Evolutionary conservation across 2,888 invertebrate genomes (phyloP).

Genomic region (Melikaiella ostensackeni): DNA sequence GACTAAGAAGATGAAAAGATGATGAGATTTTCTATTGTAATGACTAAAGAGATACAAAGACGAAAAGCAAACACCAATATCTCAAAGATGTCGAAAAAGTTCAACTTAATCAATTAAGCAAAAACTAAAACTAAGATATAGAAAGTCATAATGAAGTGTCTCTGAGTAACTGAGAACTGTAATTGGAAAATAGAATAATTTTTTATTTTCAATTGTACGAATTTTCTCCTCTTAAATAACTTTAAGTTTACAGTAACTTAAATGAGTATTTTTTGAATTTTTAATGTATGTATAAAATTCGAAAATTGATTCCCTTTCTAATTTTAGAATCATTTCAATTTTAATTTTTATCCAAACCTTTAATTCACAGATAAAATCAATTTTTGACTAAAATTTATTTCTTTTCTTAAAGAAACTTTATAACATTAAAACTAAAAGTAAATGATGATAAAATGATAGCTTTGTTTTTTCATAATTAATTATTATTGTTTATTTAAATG

Average conservation of each 20-base stretch:
- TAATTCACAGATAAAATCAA: too few relatives aligned
- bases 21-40: neutral
- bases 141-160: neutral
- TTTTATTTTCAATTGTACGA: neutral
- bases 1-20: slow-evolving; percentile 7
- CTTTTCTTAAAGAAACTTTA: neutral
- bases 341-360: neutral
- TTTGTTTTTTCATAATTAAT: too few relatives aligned
- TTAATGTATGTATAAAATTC: too few relatives aligned
- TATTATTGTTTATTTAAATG: neutral
- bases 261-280: neutral
- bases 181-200: neutral
- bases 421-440: too few relatives aligned
- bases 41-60: neutral
- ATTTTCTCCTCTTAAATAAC: neutral
- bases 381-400: too few relatives aligned
- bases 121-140: neutral
- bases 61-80: neutral
- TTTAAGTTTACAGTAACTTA: neutral
- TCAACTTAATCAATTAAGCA: neutral
- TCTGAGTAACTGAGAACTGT: neutral
- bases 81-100: neutral
- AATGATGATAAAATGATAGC: too few relatives aligned
- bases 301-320: too few relatives aligned
- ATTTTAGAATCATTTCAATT: neutral